A percentile compares a stretch with the other conserved stretches of the same genome.
These are phyloP conservation scores for Ictalurus punctatus DNA, from an alignment of 2,113 vertebrate species.

Conservation along the genomic window DNA sequence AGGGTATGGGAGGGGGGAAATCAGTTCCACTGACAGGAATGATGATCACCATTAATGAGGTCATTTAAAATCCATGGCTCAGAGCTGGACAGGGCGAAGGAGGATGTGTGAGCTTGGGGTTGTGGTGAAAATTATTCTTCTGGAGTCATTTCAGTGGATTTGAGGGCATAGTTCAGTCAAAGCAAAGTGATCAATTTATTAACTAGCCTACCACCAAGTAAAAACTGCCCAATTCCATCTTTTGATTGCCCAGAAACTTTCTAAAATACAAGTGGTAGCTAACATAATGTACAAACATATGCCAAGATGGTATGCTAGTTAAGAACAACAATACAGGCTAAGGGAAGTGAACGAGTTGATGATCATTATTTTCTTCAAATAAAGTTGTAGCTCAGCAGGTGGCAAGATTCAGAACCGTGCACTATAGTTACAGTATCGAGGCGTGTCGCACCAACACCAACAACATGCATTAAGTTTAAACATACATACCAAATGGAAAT, in stretches of 20 bases:
- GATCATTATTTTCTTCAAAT: neutral
- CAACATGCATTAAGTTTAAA: neutral
- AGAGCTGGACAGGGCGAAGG: neutral
- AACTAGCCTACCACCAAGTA: neutral
- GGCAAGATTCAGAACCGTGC: neutral
- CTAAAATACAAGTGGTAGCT: neutral
- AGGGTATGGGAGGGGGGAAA: neutral
- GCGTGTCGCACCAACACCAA: neutral
- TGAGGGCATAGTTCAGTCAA: neutral
- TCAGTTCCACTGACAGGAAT: constrained; percentile 31
- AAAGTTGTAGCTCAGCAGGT: neutral
- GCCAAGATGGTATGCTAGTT: neutral
- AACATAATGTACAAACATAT: neutral
- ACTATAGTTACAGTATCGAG: neutral
- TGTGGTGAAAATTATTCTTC: neutral
- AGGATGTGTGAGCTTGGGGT: neutral
- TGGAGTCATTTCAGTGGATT: neutral
- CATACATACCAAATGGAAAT: neutral
- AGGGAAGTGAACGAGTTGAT: neutral
- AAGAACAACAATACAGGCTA: neutral
- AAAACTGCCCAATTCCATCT: neutral
- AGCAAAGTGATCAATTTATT: neutral
- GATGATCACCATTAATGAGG: constrained; percentile 29
- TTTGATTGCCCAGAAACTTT: neutral
- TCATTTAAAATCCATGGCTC: constrained; percentile 19